Percentiles rank a stretch among this genome's conserved stretches.
phyloP scores from a whole-genome alignment of 2,888 invertebrate species.

The Drosophila yooni region DNA sequence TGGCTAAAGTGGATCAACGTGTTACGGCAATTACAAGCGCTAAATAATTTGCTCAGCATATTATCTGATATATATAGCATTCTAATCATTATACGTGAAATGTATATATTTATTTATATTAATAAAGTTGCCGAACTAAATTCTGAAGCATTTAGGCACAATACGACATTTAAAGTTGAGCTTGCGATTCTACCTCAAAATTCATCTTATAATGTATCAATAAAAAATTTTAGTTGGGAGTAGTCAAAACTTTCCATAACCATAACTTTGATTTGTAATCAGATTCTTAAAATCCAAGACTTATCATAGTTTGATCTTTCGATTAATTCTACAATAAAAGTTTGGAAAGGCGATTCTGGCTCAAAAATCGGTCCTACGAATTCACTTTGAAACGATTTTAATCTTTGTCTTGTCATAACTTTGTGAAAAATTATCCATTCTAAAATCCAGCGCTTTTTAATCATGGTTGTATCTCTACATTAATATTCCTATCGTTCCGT shows the following conservation, averaged over 20 bases:
- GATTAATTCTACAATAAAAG: background rate
- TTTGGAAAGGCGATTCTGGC: background rate
- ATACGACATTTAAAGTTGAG: background rate
- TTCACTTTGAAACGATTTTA: too few species aligned
- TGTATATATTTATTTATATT: slow-evolving; percentile 43
- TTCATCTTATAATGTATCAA: background rate
- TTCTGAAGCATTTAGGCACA: slow-evolving; percentile 3
- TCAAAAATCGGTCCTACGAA: background rate
- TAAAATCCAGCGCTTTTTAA: background rate
- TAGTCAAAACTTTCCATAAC: background rate
- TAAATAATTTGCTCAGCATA: slow-evolving; percentile 49
- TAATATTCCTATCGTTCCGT: too few species aligned
- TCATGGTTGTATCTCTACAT: background rate
- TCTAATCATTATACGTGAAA: slow-evolving; percentile 17
- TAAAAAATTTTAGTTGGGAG: accelerated
- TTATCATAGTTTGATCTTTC: background rate
- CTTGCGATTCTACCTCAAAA: background rate
- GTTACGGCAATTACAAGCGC: slow-evolving; percentile 86
- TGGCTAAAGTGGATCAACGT: slow-evolving; percentile 90
- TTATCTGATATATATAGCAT: slow-evolving; percentile 26
- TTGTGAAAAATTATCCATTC: background rate
- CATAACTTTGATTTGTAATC: background rate
- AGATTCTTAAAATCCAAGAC: background rate
- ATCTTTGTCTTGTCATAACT: too few species aligned
- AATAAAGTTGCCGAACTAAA: slow-evolving; percentile 43